Evolutionary conservation across 2,797 vertebrate species (phyloP), one percentile per base, ranked within the genome.

Genomic region (Acanthopagrus latus): DNA sequence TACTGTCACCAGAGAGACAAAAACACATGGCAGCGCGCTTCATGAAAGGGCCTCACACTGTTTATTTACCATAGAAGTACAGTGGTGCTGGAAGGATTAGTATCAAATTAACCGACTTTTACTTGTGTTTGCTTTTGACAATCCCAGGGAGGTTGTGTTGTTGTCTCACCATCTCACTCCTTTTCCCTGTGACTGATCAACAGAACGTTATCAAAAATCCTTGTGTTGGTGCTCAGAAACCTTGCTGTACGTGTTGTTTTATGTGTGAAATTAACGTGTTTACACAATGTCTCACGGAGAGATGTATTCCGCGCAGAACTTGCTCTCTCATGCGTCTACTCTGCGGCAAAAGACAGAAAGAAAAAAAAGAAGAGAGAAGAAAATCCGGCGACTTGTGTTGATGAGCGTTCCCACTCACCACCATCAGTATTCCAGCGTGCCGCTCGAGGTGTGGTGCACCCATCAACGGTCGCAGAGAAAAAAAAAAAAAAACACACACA

Each of bases 351-450:
- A 38, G 29, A 38, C 7, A 38, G 7, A 38, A 38, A 7, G 9
- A 8, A 33, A 29, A 33, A 33, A 33, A 33, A 33, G n/a, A n/a
- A n/a, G n/a, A 38, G 7, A 38, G 2, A 38, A 38, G 38, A 38
- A 38, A 86, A 74, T 68, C 44, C 79, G 56, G 55, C 47, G 62
- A 67, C 65, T 84, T 62, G 38, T 79, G 89, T 33, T 67, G 86
- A 85, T 86, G 57, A 69, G 86, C 82, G 62, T 62, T 78, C 66
- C 74, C 29, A 33, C 82, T 78, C 82, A 62, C 71, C 71, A 52
- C 78, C 79, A 90, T 91, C 88, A 89, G 87, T 88, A 91, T 92
- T 91, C 88, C 47, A n/a, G 66, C 76, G 86, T 64, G 83, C 83
- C 27, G 83, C 84, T 71, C 52, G 67, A 83, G 87, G 76, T 86